phyloP scores from a whole-genome alignment of 2,888 invertebrate genomes.

The Drosophila nr. perissopoda region DNA sequence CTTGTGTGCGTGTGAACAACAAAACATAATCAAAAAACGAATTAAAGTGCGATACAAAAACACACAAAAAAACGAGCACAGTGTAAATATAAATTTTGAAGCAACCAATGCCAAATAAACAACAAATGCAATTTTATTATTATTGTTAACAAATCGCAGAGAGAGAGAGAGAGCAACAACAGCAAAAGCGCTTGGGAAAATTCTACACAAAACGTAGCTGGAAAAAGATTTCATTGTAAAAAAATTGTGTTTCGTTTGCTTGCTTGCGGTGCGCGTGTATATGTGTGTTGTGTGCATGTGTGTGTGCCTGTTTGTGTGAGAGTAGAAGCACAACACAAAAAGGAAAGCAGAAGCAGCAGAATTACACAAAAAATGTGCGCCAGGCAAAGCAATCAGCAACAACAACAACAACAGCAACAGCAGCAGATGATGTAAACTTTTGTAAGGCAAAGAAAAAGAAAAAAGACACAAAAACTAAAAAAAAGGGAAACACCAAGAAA shows the following conservation, averaged over 20 bases:
- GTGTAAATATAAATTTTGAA: slow-evolving; percentile 31
- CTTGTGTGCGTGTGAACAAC: slow-evolving; percentile 69
- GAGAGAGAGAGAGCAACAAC: slow-evolving; percentile 7
- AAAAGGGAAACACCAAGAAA: slow-evolving; percentile 26
- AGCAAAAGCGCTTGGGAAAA: slow-evolving; percentile 36
- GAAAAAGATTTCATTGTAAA: slow-evolving; percentile 59
- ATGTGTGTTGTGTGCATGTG: slow-evolving; percentile 37
- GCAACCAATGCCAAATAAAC: slow-evolving; percentile 40
- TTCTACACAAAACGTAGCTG: slow-evolving; percentile 52
- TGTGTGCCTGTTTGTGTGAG: slow-evolving; percentile 40
- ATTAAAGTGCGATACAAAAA: slow-evolving; percentile 52
- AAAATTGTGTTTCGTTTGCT: slow-evolving; percentile 57
- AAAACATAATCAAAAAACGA: slow-evolving; percentile 55
- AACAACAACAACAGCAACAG: slow-evolving; percentile 20
- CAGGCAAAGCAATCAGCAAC: slow-evolving; percentile 47
- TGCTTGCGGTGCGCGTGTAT: slow-evolving; percentile 41
- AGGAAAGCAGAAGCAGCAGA: slow-evolving; percentile 66
- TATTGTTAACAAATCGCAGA: slow-evolving; percentile 19
- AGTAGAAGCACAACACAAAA: slow-evolving; percentile 60
- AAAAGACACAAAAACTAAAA: slow-evolving; percentile 24
- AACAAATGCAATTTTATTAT: slow-evolving; percentile 45
- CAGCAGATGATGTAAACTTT: slow-evolving; percentile 76
- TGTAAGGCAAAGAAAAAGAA: slow-evolving; percentile 57
- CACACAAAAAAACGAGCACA: slow-evolving; percentile 10
- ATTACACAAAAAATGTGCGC: slow-evolving; percentile 69